Percentiles rank a stretch among this genome's conserved stretches.
These are phyloP conservation scores for Ptychoptera contaminata DNA, from an alignment of 2,888 invertebrate genomes.

Conservation along the genomic window DNA sequence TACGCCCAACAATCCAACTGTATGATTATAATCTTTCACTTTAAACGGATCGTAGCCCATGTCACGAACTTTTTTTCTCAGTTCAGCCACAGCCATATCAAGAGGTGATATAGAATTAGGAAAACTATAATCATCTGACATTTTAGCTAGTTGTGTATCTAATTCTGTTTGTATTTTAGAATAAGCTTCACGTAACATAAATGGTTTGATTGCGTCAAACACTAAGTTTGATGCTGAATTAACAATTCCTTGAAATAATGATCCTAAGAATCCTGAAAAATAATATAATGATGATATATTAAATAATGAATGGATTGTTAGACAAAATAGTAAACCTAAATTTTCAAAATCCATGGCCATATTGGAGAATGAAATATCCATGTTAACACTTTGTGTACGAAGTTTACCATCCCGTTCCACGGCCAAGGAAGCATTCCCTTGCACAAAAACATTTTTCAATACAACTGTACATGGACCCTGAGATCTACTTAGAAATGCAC, in stretches of 20 bases:
- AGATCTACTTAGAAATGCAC: constrained; percentile 51
- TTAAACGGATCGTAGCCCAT: constrained; percentile 57
- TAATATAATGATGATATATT: background rate
- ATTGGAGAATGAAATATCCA: constrained; percentile 60
- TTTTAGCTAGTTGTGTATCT: constrained; percentile 52
- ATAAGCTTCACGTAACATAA: constrained; percentile 63
- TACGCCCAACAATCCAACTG: constrained; percentile 51
- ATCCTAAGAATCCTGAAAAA: constrained; percentile 47
- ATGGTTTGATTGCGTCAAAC: constrained; percentile 77
- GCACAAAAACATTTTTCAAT: constrained; percentile 51
- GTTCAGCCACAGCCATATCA: constrained; percentile 66
- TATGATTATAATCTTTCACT: constrained; percentile 56
- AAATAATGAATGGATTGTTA: background rate
- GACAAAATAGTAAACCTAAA: too few species aligned
- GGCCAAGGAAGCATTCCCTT: constrained; percentile 50
- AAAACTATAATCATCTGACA: constrained; percentile 52
- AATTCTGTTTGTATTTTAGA: constrained; percentile 55
- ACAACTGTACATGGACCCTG: constrained; percentile 65
- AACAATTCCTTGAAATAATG: constrained; percentile 52
- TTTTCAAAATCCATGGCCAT: constrained; percentile 72
- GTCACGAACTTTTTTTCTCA: constrained; percentile 47
- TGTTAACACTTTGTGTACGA: constrained; percentile 58
- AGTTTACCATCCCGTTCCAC: constrained; percentile 61
- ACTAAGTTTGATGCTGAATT: constrained; percentile 69
- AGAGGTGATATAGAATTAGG: constrained; percentile 76